phyloP scores from a whole-genome alignment of 1,140 invertebrate genomes.

The Pseudomyrmex gracilis region DNA sequence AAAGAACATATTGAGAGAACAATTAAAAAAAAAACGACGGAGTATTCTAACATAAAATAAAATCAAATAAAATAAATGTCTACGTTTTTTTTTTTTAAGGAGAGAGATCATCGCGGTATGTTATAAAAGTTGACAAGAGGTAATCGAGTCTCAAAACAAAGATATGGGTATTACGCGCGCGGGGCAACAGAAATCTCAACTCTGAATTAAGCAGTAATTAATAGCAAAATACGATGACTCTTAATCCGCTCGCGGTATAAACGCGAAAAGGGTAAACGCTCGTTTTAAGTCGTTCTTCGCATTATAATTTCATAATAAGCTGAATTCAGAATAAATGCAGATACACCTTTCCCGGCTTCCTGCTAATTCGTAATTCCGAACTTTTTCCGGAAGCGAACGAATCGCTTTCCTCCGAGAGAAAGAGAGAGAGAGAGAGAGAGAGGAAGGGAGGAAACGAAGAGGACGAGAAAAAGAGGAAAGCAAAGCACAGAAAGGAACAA shows the following conservation, averaged over 20 bases:
- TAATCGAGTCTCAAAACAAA: background rate
- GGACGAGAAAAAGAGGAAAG: slow-evolving; percentile 4
- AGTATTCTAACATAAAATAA: background rate
- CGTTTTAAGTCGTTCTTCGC: slow-evolving; percentile 66
- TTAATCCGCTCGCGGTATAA: slow-evolving; percentile 62
- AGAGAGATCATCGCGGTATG: background rate
- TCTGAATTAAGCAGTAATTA: slow-evolving; percentile 57
- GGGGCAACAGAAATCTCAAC: slow-evolving; percentile 1
- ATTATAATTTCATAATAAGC: slow-evolving; percentile 74
- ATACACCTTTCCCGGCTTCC: slow-evolving; percentile 66
- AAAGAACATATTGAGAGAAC: background rate
- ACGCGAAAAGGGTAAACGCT: slow-evolving; percentile 48
- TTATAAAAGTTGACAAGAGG: background rate
- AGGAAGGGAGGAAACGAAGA: background rate
- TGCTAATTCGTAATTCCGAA: slow-evolving; percentile 74
- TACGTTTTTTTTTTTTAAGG: background rate
- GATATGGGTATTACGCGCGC: background rate
- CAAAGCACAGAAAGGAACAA: slow-evolving; percentile 17
- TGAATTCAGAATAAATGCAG: slow-evolving; percentile 67
- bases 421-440: background rate
- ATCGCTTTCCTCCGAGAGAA: slow-evolving; percentile 59
- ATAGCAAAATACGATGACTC: slow-evolving; percentile 60
- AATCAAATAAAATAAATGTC: too few relatives aligned
- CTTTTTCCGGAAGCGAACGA: slow-evolving; percentile 74
- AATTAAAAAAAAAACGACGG: background rate